phyloP scores from a whole-genome alignment of 2,113 vertebrate genomes.

The Bombycilla garrulus region DNA sequence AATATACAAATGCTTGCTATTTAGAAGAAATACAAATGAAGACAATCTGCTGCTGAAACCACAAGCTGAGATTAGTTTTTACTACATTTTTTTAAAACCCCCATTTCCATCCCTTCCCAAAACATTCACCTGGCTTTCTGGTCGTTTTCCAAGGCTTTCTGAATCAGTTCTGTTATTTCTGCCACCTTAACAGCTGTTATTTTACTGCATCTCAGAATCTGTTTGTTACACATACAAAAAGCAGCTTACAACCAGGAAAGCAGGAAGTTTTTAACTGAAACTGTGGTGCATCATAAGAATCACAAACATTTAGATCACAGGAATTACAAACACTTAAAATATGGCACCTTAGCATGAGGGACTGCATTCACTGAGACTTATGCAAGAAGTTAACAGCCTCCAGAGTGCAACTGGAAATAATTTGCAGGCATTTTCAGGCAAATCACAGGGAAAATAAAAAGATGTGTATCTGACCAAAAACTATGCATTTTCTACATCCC shows the following conservation, averaged over 20 bases:
- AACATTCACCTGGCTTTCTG: conserved; percentile 81
- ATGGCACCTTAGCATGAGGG: background rate
- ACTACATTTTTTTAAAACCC: background rate
- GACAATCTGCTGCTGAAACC: background rate
- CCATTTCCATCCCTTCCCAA: background rate
- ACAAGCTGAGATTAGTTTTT: background rate
- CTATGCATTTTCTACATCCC: background rate
- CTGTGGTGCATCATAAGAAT: rapidly evolving
- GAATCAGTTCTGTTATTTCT: conserved; percentile 94
- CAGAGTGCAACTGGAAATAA: background rate
- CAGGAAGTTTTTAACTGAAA: background rate
- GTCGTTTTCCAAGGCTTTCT: conserved; percentile 91
- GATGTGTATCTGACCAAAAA: background rate
- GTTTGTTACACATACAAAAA: conserved; percentile 1
- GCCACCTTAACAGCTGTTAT: conserved; percentile 94
- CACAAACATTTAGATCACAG: background rate
- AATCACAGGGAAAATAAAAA: background rate
- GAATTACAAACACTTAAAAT: background rate
- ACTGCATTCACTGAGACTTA: rapidly evolving
- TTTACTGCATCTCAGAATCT: conserved; percentile 96
- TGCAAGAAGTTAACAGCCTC: background rate
- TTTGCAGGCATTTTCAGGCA: background rate
- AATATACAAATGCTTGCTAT: background rate
- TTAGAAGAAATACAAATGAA: background rate
- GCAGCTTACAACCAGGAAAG: background rate